Conservation (phyloP, 1,140 invertebrate species). For the Brachionus angularis region DNA sequence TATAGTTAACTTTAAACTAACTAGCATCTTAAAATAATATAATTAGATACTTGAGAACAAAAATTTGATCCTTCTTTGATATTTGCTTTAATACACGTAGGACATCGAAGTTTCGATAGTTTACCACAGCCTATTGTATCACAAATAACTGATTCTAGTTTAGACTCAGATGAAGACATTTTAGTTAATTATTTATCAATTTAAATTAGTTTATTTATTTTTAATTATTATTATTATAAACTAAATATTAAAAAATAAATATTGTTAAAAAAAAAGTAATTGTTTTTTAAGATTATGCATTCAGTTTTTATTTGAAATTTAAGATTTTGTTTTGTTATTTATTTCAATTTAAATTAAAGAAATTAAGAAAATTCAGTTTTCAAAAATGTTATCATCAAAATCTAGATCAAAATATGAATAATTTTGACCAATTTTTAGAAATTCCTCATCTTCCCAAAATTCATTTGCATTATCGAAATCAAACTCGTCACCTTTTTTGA, state of each 20-base stretch:
- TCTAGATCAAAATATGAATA: background rate
- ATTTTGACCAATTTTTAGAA: constrained; percentile 15
- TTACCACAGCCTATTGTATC: background rate
- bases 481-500: constrained; percentile 7
- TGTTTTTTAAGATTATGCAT: too few relatives aligned
- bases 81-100: constrained; percentile 41
- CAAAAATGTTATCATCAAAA: constrained; percentile 11
- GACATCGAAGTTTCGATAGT: constrained; percentile 17
- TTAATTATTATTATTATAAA: too few relatives aligned
- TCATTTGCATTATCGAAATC: constrained; percentile 5
- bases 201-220: too few relatives aligned
- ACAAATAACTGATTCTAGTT: constrained; percentile 5
- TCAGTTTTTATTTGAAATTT: too few relatives aligned
- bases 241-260: too few relatives aligned
- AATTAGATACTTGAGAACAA: constrained; percentile 24
- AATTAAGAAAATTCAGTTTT: too few relatives aligned
- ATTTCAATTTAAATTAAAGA: too few relatives aligned
- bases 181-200: background rate
- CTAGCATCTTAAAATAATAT: background rate
- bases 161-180: background rate
- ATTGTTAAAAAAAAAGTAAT: too few relatives aligned
- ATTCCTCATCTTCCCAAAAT: constrained; percentile 19
- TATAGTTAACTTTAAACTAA: too few relatives aligned
- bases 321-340: too few relatives aligned
- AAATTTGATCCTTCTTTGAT: constrained; percentile 26